Conservation (phyloP, 1,140 invertebrate species). For the Leptinotarsa defecta region DNA sequence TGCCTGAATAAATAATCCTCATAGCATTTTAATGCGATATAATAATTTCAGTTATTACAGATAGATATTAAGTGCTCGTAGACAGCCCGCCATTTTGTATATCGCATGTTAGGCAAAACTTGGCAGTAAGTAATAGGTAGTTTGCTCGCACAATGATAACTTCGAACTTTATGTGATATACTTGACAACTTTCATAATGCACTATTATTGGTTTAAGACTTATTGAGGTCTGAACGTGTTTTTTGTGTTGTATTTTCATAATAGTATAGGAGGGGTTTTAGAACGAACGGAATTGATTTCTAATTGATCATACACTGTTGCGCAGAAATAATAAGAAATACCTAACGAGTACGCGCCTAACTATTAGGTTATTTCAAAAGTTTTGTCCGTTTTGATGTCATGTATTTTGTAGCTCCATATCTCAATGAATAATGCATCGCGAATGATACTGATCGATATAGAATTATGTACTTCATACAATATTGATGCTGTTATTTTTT, state of each 20-base stretch:
- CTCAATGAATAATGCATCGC: too few relatives aligned
- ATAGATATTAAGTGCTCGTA: constrained; percentile 46
- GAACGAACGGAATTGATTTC: too few relatives aligned
- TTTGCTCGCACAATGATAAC: constrained; percentile 48
- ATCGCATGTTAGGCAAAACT: constrained; percentile 43
- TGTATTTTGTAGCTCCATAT: too few relatives aligned
- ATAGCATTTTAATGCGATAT: constrained; percentile 51
- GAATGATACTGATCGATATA: too few relatives aligned
- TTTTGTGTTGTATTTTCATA: neutral
- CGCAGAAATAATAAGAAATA: too few relatives aligned
- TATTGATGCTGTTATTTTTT: too few relatives aligned
- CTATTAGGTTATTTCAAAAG: too few relatives aligned
- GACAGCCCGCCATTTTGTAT: constrained; percentile 52
- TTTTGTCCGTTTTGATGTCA: too few relatives aligned
- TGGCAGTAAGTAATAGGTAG: constrained; percentile 44
- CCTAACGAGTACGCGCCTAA: too few relatives aligned
- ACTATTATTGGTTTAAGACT: neutral
- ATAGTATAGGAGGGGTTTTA: too few relatives aligned
- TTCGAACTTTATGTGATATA: constrained; percentile 29
- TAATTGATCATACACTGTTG: too few relatives aligned
- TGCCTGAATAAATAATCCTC: constrained; percentile 51
- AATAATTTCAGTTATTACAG: constrained; percentile 52
- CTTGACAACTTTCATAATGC: constrained; percentile 22
- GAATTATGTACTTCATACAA: too few relatives aligned
- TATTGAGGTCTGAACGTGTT: neutral